A percentile compares a stretch with the other conserved stretches of the same genome.
Conservation (phyloP, 2,888 invertebrate species). For the Gnatocerus cornutus region DNA sequence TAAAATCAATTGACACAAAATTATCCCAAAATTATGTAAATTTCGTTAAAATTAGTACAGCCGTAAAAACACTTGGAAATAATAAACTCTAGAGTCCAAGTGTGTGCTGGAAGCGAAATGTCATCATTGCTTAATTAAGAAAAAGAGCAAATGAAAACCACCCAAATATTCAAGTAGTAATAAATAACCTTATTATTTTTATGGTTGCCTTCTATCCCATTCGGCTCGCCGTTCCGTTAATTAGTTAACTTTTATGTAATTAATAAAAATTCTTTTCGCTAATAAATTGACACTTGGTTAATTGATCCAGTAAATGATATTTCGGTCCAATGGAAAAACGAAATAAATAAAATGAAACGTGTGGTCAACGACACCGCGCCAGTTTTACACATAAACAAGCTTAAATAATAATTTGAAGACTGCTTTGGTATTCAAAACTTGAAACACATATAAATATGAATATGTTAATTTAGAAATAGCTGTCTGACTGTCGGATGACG, state of each 20-base stretch:
- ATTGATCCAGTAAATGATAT: slow-evolving; percentile 42
- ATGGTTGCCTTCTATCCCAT: slow-evolving; percentile 33
- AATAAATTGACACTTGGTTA: slow-evolving; percentile 48
- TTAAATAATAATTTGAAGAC: slow-evolving; percentile 50
- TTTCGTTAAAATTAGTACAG: slow-evolving; percentile 16
- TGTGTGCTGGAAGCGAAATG: slow-evolving; percentile 28
- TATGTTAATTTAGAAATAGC: slow-evolving; percentile 61
- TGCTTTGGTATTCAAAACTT: slow-evolving; percentile 51
- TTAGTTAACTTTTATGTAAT: slow-evolving; percentile 44
- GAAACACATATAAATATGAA: slow-evolving; percentile 58
- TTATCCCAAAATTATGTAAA: slow-evolving; percentile 37
- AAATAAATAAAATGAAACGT: slow-evolving; percentile 37
- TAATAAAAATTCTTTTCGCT: slow-evolving; percentile 47
- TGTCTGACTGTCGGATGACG: slow-evolving; percentile 60
- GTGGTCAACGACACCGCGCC: slow-evolving; percentile 47
- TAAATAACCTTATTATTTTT: slow-evolving; percentile 48
- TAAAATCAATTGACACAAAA: slow-evolving; percentile 30
- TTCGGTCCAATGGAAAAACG: slow-evolving; percentile 23
- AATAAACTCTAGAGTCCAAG: background rate
- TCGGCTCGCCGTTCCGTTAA: slow-evolving; percentile 29
- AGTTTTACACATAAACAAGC: slow-evolving; percentile 49
- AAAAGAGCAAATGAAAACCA: slow-evolving; percentile 39
- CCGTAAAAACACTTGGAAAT: background rate
- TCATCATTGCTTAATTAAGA: slow-evolving; percentile 44
- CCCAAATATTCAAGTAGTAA: slow-evolving; percentile 35